Base-by-base conservation (phyloP, 2,113 vertebrate genomes). In the Pheucticus melanocephalus region DNA sequence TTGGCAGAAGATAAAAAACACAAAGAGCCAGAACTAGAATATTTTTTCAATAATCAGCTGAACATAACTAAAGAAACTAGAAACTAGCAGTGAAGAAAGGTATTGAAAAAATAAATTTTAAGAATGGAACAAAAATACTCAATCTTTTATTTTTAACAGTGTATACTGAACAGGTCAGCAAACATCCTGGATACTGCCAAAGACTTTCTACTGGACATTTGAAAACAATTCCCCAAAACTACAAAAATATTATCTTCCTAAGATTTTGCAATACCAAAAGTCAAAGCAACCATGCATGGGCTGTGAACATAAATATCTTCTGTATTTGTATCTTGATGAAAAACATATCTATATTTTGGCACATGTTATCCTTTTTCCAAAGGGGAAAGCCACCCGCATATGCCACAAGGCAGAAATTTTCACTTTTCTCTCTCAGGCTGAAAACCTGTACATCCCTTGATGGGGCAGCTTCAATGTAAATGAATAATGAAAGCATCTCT, bases 1-100 rank as follows among this genome's bases (percentile, higher is more conserved):
- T 68, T 92, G 81, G 86, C 83, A 94, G 79, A 85, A 89, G 48
- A 88, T 16, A 75, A 82, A 83, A 78, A 90, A 27, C 31, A 75
- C 24, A 72, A 61, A 25, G 35, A 78, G 24, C 31, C 59, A 93
- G 42, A 57, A 93, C 47, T 85, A 44, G 37, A 86, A 30, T 51
- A 69, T 80, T 85, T 91, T 88, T 77, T 70, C 59, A 77, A 48
- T 37, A 70, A 89, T 75, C 71, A 88, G 59, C 28, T 68, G 30
- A 90, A 92, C 22, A 20, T 27, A 70, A 54, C 44, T 78, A 59
- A 85, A 96, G 51, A 78, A 86, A 86, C 23, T 71, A 37, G 45
- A 86, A 94, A 61, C 9, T 2, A 85, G 9, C 12, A 51, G 25
- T 17, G 23, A 77, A 42, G 17, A 83, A 86, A 82, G 15, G 9